These are phyloP conservation scores for Cheilosia pagana DNA, from an alignment of 2,888 invertebrate genomes.

Conservation along the genomic window DNA sequence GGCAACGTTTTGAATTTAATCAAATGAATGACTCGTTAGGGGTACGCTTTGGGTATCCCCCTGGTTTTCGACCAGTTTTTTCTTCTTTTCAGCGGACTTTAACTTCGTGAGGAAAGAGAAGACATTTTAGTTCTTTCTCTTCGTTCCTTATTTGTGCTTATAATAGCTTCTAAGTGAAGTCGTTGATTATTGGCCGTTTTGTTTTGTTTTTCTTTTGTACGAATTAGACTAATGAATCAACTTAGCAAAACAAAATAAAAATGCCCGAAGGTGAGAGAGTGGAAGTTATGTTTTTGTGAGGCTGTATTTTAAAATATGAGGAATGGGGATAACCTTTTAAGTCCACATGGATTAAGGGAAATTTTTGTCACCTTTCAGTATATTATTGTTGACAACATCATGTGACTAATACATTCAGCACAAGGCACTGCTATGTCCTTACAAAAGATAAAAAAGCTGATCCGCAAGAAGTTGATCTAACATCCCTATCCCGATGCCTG, in stretches of 20 bases:
- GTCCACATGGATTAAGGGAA: too few species aligned
- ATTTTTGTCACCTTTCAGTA: too few species aligned
- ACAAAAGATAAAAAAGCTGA: too few species aligned
- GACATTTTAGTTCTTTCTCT: not conserved
- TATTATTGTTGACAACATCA: too few species aligned
- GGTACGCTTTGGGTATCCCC: not conserved
- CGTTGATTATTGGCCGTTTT: constrained; percentile 41
- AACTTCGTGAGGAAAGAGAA: constrained; percentile 16
- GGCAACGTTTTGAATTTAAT: constrained; percentile 67
- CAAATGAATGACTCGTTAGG: constrained; percentile 67
- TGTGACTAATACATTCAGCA: too few species aligned
- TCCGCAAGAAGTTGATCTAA: too few species aligned
- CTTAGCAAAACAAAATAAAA: not conserved
- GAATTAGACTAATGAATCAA: constrained; percentile 30
- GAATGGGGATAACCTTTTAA: too few species aligned
- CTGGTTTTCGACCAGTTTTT: not conserved
- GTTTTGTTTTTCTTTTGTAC: constrained; percentile 10
- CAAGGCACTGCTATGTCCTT: too few species aligned
- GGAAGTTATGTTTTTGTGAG: not conserved
- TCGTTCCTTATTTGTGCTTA: constrained; percentile 26
- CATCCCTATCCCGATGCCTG: too few species aligned
- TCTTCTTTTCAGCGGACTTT: constrained; percentile 16
- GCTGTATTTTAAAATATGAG: not conserved
- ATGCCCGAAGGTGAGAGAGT: not conserved
- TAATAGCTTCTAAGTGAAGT: constrained; percentile 56